Evolutionary conservation across 1,140 invertebrate genomes (phyloP).

Genomic region (Anoplophora glabripennis): DNA sequence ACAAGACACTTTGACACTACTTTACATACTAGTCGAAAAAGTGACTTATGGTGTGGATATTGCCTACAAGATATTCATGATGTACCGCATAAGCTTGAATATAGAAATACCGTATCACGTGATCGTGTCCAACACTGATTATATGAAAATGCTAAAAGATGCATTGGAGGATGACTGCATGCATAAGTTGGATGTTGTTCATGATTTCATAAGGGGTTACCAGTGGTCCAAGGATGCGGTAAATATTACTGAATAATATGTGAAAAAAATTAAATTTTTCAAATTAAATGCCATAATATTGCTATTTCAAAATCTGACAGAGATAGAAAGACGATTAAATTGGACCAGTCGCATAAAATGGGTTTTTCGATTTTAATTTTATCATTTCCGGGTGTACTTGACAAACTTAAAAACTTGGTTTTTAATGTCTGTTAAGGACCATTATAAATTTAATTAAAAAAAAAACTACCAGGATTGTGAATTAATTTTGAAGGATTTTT

Average conservation of each 20-base stretch:
- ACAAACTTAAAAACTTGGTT: too few species aligned
- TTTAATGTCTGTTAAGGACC: too few species aligned
- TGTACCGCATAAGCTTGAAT: constrained; percentile 55
- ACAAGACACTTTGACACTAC: constrained; percentile 36
- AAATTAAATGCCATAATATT: too few species aligned
- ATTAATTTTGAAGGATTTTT: too few species aligned
- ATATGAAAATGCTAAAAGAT: constrained; percentile 54
- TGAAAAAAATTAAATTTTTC: background rate
- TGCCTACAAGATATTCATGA: constrained; percentile 54
- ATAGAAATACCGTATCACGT: constrained; percentile 56
- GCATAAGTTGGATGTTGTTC: constrained; percentile 58
- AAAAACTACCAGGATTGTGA: too few species aligned
- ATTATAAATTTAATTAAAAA: too few species aligned
- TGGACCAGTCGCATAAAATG: too few species aligned
- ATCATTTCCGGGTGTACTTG: too few species aligned
- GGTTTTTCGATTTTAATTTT: too few species aligned
- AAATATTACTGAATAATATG: constrained; percentile 9
- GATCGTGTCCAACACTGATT: constrained; percentile 52
- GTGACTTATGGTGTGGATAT: constrained; percentile 53
- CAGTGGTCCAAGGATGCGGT: constrained; percentile 43
- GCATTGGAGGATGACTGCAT: constrained; percentile 53
- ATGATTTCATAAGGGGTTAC: constrained; percentile 47
- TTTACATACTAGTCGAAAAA: constrained; percentile 42
- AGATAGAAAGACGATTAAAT: too few species aligned
- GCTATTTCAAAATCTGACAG: too few species aligned